Conservation (phyloP, 2,113 vertebrate species). For the Alaudala cheleensis region DNA sequence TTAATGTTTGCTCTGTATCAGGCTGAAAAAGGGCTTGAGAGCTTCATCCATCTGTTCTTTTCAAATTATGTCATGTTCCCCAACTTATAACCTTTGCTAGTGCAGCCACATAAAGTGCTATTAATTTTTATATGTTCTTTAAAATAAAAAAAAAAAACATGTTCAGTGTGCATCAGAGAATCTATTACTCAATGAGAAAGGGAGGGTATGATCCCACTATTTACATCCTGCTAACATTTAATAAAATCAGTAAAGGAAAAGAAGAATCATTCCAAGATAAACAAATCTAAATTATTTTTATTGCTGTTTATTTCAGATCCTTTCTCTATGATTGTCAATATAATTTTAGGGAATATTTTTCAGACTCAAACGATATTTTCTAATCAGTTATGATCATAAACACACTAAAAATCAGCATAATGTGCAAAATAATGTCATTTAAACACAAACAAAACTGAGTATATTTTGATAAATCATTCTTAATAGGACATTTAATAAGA, state of each 20-base stretch:
- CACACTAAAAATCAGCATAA: background rate
- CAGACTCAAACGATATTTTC: background rate
- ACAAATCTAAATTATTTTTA: background rate
- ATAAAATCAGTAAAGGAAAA: background rate
- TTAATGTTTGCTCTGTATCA: background rate
- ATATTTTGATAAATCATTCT: background rate
- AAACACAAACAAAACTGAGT: rapidly evolving
- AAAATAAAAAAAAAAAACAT: background rate
- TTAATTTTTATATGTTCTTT: background rate
- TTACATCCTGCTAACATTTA: background rate
- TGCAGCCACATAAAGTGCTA: background rate
- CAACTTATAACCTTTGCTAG: background rate
- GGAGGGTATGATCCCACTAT: background rate
- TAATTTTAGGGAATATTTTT: background rate
- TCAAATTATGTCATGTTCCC: background rate
- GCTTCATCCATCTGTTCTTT: background rate
- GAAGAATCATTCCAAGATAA: background rate
- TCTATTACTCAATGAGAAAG: background rate
- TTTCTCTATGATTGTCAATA: background rate
- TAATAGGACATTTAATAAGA: background rate
- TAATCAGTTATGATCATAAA: background rate
- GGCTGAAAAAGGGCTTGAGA: background rate
- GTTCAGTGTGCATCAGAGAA: background rate
- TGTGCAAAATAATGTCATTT: background rate
- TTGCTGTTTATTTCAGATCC: background rate